Evolutionary conservation across 2,797 vertebrate genomes (phyloP), one percentile per base, ranked within the genome.

Genomic region (Danio tinwini): DNA sequence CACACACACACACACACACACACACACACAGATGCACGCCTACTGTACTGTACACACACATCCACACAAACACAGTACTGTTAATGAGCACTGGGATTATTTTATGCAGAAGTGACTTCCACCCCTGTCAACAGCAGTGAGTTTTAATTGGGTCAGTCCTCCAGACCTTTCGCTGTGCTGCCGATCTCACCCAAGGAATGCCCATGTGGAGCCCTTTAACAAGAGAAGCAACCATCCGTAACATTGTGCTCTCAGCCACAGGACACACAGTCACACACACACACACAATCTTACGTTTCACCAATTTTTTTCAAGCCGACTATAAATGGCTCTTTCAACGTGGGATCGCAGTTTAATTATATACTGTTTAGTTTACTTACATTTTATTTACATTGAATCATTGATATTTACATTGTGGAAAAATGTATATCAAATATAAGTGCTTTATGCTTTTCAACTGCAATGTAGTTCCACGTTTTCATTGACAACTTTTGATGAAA

Each of bases 71-170:
- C 52, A 52, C 29, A 3, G 42, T 72, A 64, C 70, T 81, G 70
- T 78, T 84, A 84, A 81, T 78, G 75, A 81, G 71, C 58, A 70
- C 16, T 65, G 75, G 71, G 80, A 84, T 81, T 79, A 77, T 81
- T 52, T 78, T 75, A 78, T 58, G 80, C 71, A 72, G 55, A 79
- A 78, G 58, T 61, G 52, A 78, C 70, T 70, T 73, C 47, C 56
- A 63, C 58, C 11, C 16, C 83, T 75, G 75, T 75, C 71, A 70
- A 78, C 76, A 50, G 75, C 74, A 45, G 21, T 5, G 19, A 74
- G 58, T 69, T 81, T 71, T 84, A 82, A 84, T 82, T 84, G 80
- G 83, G 75, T 79, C 83, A 84, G 80, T 73, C 77, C 74, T 69
- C 75, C 63, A 70, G 81, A 84, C 69, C 74, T 74, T 71, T 58